Evolutionary conservation across 2,888 invertebrate species (phyloP).

Genomic region (Phengaris alcon): DNA sequence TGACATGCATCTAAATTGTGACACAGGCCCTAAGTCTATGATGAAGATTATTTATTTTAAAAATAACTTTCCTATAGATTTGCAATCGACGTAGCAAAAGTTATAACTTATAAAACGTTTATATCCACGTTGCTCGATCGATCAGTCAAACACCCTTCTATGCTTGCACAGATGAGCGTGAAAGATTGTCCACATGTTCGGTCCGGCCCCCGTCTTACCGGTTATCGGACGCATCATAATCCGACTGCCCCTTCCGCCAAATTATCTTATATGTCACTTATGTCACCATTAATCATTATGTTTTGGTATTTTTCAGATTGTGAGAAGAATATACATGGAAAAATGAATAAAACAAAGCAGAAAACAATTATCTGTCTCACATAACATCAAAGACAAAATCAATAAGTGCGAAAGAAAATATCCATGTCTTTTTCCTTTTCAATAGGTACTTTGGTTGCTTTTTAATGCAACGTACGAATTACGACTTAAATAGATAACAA

Average conservation of each 20-base stretch:
- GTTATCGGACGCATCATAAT: constrained; percentile 64
- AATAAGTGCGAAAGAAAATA: too few relatives aligned
- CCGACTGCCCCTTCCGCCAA: constrained; percentile 64
- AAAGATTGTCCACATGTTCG: constrained; percentile 79
- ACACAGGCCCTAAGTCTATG: too few relatives aligned
- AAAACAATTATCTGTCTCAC: too few relatives aligned
- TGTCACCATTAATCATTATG: constrained; percentile 37
- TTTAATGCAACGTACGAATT: too few relatives aligned
- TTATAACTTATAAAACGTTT: constrained; percentile 15
- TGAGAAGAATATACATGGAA: too few relatives aligned
- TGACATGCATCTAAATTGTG: too few relatives aligned
- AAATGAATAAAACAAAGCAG: too few relatives aligned
- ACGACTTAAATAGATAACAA: too few relatives aligned
- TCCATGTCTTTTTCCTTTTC: too few relatives aligned
- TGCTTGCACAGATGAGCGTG: constrained; percentile 77
- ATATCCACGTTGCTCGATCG: constrained; percentile 53
- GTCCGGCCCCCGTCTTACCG: constrained; percentile 46
- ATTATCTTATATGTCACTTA: constrained; percentile 62
- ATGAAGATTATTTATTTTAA: too few relatives aligned
- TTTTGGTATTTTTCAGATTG: neutral
- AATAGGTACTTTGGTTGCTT: too few relatives aligned
- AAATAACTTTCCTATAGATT: neutral
- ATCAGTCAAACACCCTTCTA: constrained; percentile 67
- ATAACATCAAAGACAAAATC: too few relatives aligned
- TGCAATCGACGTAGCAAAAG: neutral